Evolutionary conservation across 1,140 invertebrate genomes (phyloP).

Genomic region (Trissolcus basalis): DNA sequence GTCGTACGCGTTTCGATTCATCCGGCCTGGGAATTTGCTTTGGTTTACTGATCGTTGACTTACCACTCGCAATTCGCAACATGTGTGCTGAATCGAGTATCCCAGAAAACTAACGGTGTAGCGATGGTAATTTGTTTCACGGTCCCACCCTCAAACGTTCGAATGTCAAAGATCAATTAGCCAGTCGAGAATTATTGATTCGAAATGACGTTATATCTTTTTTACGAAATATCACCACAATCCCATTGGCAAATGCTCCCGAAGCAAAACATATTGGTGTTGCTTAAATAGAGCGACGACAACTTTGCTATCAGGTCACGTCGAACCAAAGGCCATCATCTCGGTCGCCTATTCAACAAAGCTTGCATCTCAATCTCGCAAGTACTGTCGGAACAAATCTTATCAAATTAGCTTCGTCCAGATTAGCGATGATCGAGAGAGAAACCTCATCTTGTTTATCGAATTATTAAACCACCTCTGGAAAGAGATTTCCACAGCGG

Average conservation of each 20-base stretch:
- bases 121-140: background rate
- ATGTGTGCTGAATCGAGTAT: constrained; percentile 7
- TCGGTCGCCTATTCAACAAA: constrained; percentile 48
- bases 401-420: constrained; percentile 66
- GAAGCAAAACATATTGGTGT: constrained; percentile 20
- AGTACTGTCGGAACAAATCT: constrained; percentile 65
- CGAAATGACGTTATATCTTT: too few species aligned
- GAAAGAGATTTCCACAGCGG: too few species aligned
- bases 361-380: constrained; percentile 35
- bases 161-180: too few species aligned
- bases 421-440: constrained; percentile 43
- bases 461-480: constrained; percentile 65
- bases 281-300: constrained; percentile 24
- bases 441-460: constrained; percentile 67
- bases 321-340: constrained; percentile 55
- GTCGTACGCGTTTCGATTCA: constrained; percentile 63
- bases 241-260: too few species aligned
- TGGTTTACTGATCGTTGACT: constrained; percentile 22
- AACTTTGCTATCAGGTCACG: constrained; percentile 59
- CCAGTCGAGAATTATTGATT: too few species aligned
- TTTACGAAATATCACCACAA: too few species aligned
- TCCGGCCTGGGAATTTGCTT: constrained; percentile 55
- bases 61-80: constrained; percentile 26
- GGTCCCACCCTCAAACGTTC: too few species aligned
- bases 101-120: too few species aligned